Conservation (phyloP, 2,888 invertebrate species). For the Glyphotaelius pellucidus region DNA sequence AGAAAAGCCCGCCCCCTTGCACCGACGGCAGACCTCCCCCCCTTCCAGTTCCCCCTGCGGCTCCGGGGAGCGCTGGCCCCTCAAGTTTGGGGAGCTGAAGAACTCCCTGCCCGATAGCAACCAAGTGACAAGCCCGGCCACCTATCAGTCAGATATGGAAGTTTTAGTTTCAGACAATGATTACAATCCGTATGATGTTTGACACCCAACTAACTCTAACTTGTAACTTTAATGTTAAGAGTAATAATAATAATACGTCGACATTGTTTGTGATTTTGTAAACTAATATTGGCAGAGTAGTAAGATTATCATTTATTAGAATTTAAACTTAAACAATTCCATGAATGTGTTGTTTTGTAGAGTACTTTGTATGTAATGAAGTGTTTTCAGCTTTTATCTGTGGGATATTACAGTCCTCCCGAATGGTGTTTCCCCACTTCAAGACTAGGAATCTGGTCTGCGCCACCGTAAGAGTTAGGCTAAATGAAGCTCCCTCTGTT, state of each 20-base stretch:
- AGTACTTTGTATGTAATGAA: constrained; percentile 30
- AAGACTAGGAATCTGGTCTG: not conserved
- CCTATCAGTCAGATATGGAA: constrained; percentile 65
- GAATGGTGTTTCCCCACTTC: not conserved
- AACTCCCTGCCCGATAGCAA: constrained; percentile 73
- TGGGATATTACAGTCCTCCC: not conserved
- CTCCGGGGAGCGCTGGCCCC: constrained; percentile 67
- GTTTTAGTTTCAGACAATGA: constrained; percentile 66
- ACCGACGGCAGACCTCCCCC: constrained; percentile 70
- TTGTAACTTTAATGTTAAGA: constrained; percentile 2
- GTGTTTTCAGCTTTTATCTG: constrained; percentile 39
- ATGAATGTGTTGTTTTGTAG: constrained; percentile 51
- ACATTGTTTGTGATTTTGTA: constrained; percentile 29
- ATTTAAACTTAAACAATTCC: constrained; percentile 34
- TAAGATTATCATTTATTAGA: constrained; percentile 50
- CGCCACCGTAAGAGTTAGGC: not conserved
- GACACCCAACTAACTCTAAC: constrained; percentile 44
- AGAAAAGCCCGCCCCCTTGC: constrained; percentile 64
- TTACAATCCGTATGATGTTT: constrained; percentile 63
- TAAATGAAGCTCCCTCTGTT: not conserved
- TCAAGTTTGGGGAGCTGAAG: constrained; percentile 76
- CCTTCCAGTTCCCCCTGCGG: constrained; percentile 55
- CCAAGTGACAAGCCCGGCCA: constrained; percentile 25
- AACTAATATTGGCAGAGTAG: constrained; percentile 25
- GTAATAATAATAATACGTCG: constrained; percentile 3